phyloP scores from a whole-genome alignment of 1,140 invertebrate species.

The Drosophila mayri region DNA sequence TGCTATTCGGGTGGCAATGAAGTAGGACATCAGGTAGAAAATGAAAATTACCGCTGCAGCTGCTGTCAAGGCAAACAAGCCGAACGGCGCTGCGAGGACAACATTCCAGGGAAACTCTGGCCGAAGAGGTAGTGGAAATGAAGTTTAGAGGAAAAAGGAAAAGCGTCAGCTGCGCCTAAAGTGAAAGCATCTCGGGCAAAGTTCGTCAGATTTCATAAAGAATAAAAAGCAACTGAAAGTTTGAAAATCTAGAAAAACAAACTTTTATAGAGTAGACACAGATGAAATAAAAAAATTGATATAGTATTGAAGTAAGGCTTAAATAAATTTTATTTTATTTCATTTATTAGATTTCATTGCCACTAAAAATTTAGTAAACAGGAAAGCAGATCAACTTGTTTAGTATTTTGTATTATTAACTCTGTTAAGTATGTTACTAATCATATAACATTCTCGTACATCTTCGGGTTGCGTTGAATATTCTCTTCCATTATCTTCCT shows the following conservation, averaged over 20 bases:
- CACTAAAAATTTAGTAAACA: slow-evolving; percentile 9
- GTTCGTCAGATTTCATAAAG: slow-evolving; percentile 26
- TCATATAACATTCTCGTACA: slow-evolving; percentile 77
- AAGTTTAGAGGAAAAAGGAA: slow-evolving; percentile 20
- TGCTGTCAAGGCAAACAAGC: slow-evolving; percentile 68
- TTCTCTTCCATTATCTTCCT: slow-evolving; percentile 77
- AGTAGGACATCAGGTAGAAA: slow-evolving; percentile 74
- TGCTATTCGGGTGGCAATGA: slow-evolving; percentile 54
- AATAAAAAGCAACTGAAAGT: neutral
- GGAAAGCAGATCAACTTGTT: neutral
- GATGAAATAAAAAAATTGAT: neutral
- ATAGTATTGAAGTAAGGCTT: too few relatives aligned
- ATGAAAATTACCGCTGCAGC: slow-evolving; percentile 69
- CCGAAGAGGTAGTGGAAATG: too few relatives aligned
- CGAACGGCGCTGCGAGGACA: slow-evolving; percentile 43
- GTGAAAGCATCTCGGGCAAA: slow-evolving; percentile 49
- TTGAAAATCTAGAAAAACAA: slow-evolving; percentile 9
- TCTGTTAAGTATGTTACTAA: neutral
- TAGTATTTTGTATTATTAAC: neutral
- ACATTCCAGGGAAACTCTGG: slow-evolving; percentile 1
- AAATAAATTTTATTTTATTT: too few relatives aligned
- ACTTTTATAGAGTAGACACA: slow-evolving; percentile 2
- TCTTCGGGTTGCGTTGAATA: slow-evolving; percentile 76
- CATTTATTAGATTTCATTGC: neutral
- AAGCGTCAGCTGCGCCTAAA: slow-evolving; percentile 53